Conservation (phyloP, 2,113 vertebrate species). For the Phylloscopus whistleri region DNA sequence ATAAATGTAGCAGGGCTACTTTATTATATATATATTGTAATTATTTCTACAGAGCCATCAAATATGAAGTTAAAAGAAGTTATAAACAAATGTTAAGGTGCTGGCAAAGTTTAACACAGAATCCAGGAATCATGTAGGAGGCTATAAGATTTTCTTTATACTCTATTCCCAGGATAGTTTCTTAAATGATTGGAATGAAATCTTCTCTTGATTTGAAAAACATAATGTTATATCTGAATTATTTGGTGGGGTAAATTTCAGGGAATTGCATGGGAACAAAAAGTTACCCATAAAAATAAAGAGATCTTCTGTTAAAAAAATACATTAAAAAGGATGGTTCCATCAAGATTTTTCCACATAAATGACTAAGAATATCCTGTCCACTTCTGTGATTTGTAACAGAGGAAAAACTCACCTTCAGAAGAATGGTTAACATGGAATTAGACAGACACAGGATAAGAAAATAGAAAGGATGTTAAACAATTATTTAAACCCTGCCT, state of each 20-base stretch:
- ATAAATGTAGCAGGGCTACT: background rate
- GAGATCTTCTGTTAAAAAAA: background rate
- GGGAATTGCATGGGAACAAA: background rate
- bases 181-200: background rate
- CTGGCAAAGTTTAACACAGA: background rate
- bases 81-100: background rate
- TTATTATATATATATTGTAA: background rate
- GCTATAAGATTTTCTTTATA: background rate
- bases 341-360: background rate
- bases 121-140: background rate
- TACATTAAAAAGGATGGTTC: background rate
- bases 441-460: constrained; percentile 35
- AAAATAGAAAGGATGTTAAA: constrained; percentile 45
- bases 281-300: background rate
- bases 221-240: background rate
- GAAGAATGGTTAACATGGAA: constrained; percentile 25
- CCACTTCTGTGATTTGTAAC: background rate
- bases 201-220: background rate
- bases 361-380: background rate
- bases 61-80: background rate
- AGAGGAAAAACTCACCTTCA: constrained; percentile 29
- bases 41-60: background rate
- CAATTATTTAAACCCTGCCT: constrained; percentile 44
- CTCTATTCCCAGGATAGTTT: background rate
- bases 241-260: background rate